A percentile compares a stretch with the other conserved stretches of the same genome.
Evolutionary conservation across 2,113 vertebrate genomes (phyloP).

Genomic region (Arvicanthis niloticus): DNA sequence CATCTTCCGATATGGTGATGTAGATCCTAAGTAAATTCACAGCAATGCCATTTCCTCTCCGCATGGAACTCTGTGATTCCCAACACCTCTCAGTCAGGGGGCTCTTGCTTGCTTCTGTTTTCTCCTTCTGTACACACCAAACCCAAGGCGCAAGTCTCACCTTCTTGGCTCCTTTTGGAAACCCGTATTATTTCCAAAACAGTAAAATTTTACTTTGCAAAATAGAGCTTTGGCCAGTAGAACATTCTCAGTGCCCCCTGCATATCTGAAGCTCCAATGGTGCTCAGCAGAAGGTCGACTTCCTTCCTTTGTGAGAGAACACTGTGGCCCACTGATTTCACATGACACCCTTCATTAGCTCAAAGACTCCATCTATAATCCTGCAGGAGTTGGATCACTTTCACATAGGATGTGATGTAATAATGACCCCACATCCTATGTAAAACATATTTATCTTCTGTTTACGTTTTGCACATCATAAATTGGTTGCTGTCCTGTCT

Average conservation of each 20-base stretch:
- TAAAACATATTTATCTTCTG: background rate
- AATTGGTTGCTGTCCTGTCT: background rate
- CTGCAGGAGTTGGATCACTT: background rate
- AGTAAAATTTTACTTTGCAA: background rate
- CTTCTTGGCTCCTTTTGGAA: background rate
- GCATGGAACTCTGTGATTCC: background rate
- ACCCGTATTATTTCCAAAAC: constrained; percentile 43
- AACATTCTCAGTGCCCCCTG: background rate
- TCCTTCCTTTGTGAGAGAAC: background rate
- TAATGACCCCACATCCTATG: background rate
- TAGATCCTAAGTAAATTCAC: constrained; percentile 46
- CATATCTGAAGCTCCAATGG: background rate
- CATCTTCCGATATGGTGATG: constrained; percentile 50
- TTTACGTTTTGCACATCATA: background rate
- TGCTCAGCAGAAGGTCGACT: background rate
- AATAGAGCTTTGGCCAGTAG: background rate
- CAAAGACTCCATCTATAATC: background rate
- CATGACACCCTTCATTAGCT: background rate
- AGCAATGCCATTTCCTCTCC: constrained; percentile 30
- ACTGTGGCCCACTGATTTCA: background rate
- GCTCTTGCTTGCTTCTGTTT: background rate
- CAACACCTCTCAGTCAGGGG: background rate
- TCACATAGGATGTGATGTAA: background rate
- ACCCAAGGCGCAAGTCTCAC: background rate
- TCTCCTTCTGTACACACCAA: background rate